Base-by-base conservation (phyloP, 2,888 invertebrate species). In the Lycophotia porphyrea region DNA sequence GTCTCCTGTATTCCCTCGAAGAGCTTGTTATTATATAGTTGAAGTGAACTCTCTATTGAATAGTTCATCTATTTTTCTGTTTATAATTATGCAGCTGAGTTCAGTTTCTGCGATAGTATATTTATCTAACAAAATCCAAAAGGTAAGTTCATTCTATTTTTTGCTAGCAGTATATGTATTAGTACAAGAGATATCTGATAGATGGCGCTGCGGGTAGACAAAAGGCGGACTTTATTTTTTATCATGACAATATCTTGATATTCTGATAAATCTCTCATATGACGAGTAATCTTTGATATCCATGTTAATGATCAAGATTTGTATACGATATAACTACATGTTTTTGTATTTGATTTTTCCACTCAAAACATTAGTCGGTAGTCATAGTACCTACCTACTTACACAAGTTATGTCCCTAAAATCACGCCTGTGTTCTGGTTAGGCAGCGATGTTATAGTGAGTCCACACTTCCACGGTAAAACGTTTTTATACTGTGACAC, bases 121-220 rank as follows among this genome's bases (percentile, higher is more conserved):
- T 36, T 2, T 55, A 27, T 24, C 34, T 55, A 34, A 21, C 44
- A 31, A 31, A 31, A 31, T 58, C 18, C 0, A 18, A 58, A 31
- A 8, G 27, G 31, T 3, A 63, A n/a, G 24, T 34, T 39, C 21
- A 47, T 18, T 18, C 1, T 13, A 27, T 55, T 24, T 39, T 24
- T 1, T 31, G 21, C 1, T 27, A 42, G 1, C 15, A 49, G 13
- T 15, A 39, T 7, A 11, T 31, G 15, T 61, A 27, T 80, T 44
- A 55, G 68, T 80, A 39, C n/a, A 27, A 47, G 1, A 49, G 24
- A 39, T 44, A 49, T n/a, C 13, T 13, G 15, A 18, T 36, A 82
- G 82, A 63, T 84, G 76, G 84, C 76, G 76, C n/a, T 63, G 34
- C 21, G 21, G 5, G 18, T 39, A 15, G n/a, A 15, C 2, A 47